These are phyloP conservation scores for Drosophila recens DNA, from an alignment of 2,888 invertebrate species.

Conservation along the genomic window DNA sequence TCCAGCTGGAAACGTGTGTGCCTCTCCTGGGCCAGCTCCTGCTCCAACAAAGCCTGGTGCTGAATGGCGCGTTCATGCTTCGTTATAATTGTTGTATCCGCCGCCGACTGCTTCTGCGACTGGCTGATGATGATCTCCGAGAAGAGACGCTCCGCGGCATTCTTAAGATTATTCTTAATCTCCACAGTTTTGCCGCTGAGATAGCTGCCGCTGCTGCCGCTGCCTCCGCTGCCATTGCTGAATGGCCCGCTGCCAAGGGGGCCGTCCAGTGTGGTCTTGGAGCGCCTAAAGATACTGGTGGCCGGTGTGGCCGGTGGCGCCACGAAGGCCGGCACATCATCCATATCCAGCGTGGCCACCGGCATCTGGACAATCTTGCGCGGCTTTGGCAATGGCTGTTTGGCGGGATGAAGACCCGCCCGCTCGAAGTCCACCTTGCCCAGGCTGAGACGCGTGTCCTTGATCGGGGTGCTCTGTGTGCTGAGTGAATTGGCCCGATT, in stretches of 20 bases:
- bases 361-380: slow-evolving; percentile 82
- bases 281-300: slow-evolving; percentile 79
- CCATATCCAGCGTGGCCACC: slow-evolving; percentile 81
- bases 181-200: slow-evolving; percentile 82
- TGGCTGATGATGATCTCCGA: slow-evolving; percentile 85
- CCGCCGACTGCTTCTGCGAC: slow-evolving; percentile 69
- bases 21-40: slow-evolving; percentile 63
- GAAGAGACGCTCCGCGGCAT: slow-evolving; percentile 84
- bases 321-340: slow-evolving; percentile 59
- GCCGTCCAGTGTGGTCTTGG: slow-evolving; percentile 82
- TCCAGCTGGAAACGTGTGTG: slow-evolving; percentile 44
- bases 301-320: slow-evolving; percentile 49
- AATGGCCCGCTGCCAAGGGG: slow-evolving; percentile 11
- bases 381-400: slow-evolving; percentile 80
- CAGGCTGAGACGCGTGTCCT: slow-evolving; percentile 81
- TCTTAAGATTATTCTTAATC: slow-evolving; percentile 84
- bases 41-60: slow-evolving; percentile 72
- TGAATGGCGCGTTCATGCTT: slow-evolving; percentile 82
- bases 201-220: slow-evolving; percentile 58
- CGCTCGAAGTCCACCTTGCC: slow-evolving; percentile 81
- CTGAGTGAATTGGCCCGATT: slow-evolving; percentile 72
- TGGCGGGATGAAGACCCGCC: slow-evolving; percentile 73
- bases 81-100: slow-evolving; percentile 76
- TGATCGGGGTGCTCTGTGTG: slow-evolving; percentile 59
- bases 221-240: slow-evolving; percentile 9